Conservation (phyloP, 2,888 invertebrate genomes). For the Volucella bombylans region DNA sequence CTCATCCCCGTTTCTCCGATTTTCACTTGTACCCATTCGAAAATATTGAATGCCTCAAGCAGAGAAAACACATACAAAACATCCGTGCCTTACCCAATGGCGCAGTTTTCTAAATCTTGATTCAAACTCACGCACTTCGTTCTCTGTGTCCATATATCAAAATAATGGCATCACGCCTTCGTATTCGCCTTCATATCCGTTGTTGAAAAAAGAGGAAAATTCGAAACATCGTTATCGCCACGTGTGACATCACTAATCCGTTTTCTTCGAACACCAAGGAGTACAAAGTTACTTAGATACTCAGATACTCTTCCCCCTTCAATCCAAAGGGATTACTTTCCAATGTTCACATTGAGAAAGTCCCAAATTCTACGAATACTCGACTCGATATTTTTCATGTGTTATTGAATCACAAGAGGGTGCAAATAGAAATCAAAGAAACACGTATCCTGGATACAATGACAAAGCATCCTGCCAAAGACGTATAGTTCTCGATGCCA, state of each 20-base stretch:
- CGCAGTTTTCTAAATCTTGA: background rate
- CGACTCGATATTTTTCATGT: background rate
- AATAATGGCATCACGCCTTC: conserved; percentile 75
- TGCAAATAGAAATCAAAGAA: conserved; percentile 6
- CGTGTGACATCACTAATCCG: conserved; percentile 74
- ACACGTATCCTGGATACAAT: conserved; percentile 33
- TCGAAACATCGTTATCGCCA: conserved; percentile 74
- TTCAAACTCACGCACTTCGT: conserved; percentile 10
- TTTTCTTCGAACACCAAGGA: conserved; percentile 46
- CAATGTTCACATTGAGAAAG: conserved; percentile 54
- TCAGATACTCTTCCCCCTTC: background rate
- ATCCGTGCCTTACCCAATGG: conserved; percentile 1
- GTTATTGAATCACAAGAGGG: conserved; percentile 2
- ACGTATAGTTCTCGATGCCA: conserved; percentile 13
- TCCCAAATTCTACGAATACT: conserved; percentile 17
- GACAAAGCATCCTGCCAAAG: conserved; percentile 34
- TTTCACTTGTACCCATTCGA: background rate
- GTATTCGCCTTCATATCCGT: conserved; percentile 44
- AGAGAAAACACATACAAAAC: conserved; percentile 20
- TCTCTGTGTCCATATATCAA: conserved; percentile 60
- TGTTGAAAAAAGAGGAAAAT: conserved; percentile 26
- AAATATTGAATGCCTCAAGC: background rate
- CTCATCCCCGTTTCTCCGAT: no score
- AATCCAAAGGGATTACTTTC: conserved; percentile 32
- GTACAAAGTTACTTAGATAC: background rate